Evolutionary conservation across 64 coral and sea anemone species (phyloP).

Genomic region (Actinia equina): DNA sequence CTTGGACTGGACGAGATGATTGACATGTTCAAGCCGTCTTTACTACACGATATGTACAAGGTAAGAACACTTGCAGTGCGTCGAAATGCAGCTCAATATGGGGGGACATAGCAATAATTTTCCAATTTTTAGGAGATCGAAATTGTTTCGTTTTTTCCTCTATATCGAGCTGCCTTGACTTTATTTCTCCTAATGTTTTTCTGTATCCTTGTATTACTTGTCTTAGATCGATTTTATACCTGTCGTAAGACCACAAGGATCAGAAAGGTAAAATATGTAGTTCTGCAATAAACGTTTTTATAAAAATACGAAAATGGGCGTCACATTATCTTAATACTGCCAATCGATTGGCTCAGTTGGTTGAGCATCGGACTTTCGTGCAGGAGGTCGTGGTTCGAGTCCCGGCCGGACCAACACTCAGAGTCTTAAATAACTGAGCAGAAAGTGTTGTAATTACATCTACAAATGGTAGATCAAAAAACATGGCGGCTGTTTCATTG

Average conservation of each 20-base stretch:
- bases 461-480: no score
- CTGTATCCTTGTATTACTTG: not conserved
- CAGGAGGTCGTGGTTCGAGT: no score
- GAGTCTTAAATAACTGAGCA: no score
- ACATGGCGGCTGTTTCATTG: no score
- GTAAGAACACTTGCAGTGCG: slow-evolving; percentile 1
- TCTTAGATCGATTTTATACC: slow-evolving; percentile 23
- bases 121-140: no score
- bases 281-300: not conserved
- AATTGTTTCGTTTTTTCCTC: no score
- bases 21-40: slow-evolving; percentile 53
- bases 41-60: slow-evolving; percentile 78
- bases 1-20: slow-evolving; percentile 76
- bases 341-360: not conserved
- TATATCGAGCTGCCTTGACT: not conserved
- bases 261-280: slow-evolving; percentile 13
- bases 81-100: no score
- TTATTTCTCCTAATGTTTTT: not conserved
- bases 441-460: no score
- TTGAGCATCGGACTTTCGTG: no score
- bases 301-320: not conserved
- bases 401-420: no score
- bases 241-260: not conserved
- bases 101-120: no score
- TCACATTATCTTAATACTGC: not conserved